Conservation (phyloP, 2,797 vertebrate genomes). For the Myotis vivesi region DNA sequence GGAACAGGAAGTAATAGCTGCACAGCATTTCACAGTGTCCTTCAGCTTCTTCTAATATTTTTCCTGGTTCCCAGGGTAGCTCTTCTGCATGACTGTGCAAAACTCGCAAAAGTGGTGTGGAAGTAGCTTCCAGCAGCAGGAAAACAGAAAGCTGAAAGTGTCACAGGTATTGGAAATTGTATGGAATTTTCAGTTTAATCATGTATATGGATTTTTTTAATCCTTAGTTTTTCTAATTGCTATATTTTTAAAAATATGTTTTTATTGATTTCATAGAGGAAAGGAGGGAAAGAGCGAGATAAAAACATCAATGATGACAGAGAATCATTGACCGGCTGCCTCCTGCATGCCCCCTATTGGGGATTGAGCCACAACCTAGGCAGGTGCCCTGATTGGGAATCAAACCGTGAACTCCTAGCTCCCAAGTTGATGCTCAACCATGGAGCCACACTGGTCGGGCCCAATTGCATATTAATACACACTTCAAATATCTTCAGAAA, state of each 20-base stretch:
- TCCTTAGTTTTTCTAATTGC: not conserved
- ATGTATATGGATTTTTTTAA: not conserved
- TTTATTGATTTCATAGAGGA: too few species aligned
- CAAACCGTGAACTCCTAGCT: too few species aligned
- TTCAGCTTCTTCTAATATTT: not conserved
- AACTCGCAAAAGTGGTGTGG: not conserved
- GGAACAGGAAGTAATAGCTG: not conserved
- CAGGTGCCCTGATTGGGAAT: too few species aligned
- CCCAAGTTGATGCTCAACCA: too few species aligned
- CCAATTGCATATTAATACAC: not conserved
- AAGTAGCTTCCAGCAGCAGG: not conserved
- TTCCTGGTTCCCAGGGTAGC: not conserved
- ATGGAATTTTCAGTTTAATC: not conserved
- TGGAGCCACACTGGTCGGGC: not conserved
- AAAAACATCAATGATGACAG: too few species aligned
- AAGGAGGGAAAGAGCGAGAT: too few species aligned
- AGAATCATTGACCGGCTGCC: too few species aligned
- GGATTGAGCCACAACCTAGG: too few species aligned
- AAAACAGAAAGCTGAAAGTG: not conserved
- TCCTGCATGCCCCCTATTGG: too few species aligned
- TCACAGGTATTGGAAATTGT: not conserved
- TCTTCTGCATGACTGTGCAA: constrained; percentile 51
- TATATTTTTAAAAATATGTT: not conserved
- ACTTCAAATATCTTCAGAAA: not conserved
- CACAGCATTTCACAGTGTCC: not conserved